Evolutionary conservation across 2,797 vertebrate species (phyloP).

Genomic region (Triplophysa bombifrons): DNA sequence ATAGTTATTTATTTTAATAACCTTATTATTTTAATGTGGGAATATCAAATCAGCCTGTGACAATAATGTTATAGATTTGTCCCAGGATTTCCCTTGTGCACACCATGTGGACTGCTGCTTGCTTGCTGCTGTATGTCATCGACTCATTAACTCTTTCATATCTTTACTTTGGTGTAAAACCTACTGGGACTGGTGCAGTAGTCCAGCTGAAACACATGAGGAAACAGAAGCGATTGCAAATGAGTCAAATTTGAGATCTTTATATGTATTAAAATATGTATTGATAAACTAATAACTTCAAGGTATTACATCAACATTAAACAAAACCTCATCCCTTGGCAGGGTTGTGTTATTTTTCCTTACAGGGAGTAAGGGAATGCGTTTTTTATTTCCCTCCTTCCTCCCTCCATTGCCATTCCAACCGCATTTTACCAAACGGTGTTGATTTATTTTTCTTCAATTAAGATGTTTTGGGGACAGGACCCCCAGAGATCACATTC

Average conservation of each 20-base stretch:
- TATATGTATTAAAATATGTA: neutral
- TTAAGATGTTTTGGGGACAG: constrained; percentile 53
- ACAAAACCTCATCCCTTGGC: too few species aligned
- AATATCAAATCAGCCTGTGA: neutral
- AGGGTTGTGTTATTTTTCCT: neutral
- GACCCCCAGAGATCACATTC: constrained; percentile 55
- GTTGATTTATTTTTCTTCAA: constrained; percentile 60
- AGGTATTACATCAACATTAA: too few species aligned
- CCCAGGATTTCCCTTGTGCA: neutral
- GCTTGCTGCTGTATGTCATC: neutral
- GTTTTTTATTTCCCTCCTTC: neutral
- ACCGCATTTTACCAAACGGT: constrained; percentile 16
- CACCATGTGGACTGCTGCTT: neutral
- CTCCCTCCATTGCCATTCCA: neutral
- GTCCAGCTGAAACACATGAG: neutral
- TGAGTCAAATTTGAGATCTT: neutral
- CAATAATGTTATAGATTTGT: neutral
- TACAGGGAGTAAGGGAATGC: neutral
- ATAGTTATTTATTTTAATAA: neutral
- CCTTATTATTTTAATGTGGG: too few species aligned
- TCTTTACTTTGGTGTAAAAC: neutral
- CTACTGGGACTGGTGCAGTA: neutral
- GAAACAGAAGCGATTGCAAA: neutral
- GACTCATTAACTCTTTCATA: neutral
- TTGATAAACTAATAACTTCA: too few species aligned